Percentiles rank a stretch among this genome's conserved stretches.
phyloP scores from a whole-genome alignment of 2,888 invertebrate genomes.

The Cancer borealis region DNA sequence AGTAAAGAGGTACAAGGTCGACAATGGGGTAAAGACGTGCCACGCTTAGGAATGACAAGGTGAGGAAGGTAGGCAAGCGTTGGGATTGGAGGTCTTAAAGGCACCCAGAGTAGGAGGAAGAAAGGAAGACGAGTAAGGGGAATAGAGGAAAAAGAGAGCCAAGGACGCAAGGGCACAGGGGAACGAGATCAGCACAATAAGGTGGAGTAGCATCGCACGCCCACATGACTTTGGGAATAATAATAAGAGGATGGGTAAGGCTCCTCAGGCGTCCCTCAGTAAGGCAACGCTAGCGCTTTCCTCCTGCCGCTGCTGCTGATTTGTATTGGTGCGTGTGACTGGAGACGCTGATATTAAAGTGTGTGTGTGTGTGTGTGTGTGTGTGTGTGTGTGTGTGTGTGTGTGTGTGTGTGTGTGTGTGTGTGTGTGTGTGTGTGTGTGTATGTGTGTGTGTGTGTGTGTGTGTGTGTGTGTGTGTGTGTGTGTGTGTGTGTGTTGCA shows the following conservation, averaged over 20 bases:
- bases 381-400: constrained; percentile 51
- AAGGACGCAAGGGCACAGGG: background rate
- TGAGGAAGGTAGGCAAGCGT: background rate
- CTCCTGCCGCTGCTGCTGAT: background rate
- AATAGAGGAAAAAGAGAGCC: background rate
- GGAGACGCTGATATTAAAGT: constrained; percentile 30
- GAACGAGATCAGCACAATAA: background rate
- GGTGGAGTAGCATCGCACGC: background rate
- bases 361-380: constrained; percentile 37
- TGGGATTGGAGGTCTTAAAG: background rate
- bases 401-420: constrained; percentile 52
- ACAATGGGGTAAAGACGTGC: background rate
- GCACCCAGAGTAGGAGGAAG: background rate
- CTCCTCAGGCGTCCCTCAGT: constrained; percentile 10
- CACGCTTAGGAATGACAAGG: background rate
- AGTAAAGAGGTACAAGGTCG: background rate
- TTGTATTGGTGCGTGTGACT: constrained; percentile 29
- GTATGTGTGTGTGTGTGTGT: constrained; percentile 50
- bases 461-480: constrained; percentile 53
- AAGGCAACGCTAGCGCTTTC: background rate
- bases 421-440: background rate
- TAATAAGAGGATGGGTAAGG: constrained; percentile 4
- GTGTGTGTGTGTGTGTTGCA: constrained; percentile 31
- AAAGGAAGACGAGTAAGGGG: background rate
- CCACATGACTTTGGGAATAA: constrained; percentile 1